phyloP scores from a whole-genome alignment of 2,797 vertebrate species.

The Paramormyrops hopkinsi region DNA sequence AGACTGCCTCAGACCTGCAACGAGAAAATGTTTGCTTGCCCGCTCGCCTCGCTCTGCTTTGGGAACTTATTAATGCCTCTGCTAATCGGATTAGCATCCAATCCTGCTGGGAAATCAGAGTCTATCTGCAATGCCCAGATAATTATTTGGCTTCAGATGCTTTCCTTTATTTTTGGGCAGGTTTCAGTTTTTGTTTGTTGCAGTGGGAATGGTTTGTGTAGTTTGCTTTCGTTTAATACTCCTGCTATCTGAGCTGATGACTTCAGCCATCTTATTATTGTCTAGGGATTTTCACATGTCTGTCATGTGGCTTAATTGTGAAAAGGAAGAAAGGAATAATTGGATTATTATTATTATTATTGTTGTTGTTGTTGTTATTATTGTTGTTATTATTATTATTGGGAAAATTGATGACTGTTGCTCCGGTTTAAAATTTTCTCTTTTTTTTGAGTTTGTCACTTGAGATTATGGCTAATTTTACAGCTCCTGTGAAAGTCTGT shows the following conservation, averaged over 20 bases:
- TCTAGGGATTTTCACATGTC: neutral
- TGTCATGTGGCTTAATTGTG: slow-evolving; percentile 29
- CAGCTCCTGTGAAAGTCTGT: neutral
- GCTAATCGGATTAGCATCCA: slow-evolving; percentile 69
- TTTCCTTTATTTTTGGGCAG: slow-evolving; percentile 38
- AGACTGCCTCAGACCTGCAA: slow-evolving; percentile 48
- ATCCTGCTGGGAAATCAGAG: slow-evolving; percentile 57
- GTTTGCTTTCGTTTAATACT: slow-evolving; percentile 21
- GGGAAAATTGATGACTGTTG: neutral
- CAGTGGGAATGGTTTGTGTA: slow-evolving; percentile 26
- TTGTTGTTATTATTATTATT: neutral
- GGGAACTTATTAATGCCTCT: slow-evolving; percentile 59
- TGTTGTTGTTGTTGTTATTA: neutral
- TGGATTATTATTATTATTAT: neutral
- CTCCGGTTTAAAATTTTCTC: neutral
- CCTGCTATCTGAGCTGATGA: slow-evolving; percentile 27
- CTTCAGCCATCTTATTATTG: slow-evolving; percentile 19
- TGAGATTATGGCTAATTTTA: neutral
- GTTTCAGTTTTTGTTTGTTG: slow-evolving; percentile 17
- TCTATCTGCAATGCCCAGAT: slow-evolving; percentile 65
- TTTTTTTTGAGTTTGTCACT: neutral
- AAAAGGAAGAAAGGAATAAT: slow-evolving; percentile 29
- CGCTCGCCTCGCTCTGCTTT: slow-evolving; percentile 44
- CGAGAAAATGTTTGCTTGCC: slow-evolving; percentile 52
- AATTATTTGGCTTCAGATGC: slow-evolving; percentile 60